These are phyloP conservation scores for Ovibos moschatus DNA, from an alignment of 2,113 vertebrate genomes.

Conservation along the genomic window DNA sequence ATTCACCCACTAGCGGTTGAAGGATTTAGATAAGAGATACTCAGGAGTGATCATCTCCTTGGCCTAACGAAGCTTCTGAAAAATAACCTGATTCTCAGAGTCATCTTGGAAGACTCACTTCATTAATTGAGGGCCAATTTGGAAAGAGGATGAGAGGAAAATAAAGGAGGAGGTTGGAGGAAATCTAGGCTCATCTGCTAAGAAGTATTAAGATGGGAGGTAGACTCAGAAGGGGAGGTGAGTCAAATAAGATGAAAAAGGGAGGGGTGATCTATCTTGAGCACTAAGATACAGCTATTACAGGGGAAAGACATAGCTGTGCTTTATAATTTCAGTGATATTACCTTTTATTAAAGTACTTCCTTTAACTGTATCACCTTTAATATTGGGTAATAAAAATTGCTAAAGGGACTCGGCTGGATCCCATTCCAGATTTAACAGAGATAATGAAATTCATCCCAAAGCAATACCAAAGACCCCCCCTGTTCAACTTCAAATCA, in stretches of 20 bases:
- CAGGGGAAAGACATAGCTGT: neutral
- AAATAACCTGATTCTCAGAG: neutral
- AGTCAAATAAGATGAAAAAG: neutral
- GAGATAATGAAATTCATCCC: constrained; percentile 35
- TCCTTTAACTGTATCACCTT: constrained; percentile 6
- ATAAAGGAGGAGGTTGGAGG: neutral
- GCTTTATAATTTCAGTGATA: neutral
- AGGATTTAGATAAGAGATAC: constrained; percentile 38
- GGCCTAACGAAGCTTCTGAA: neutral
- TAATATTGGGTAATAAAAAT: constrained; percentile 37
- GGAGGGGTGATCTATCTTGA: neutral
- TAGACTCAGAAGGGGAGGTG: neutral
- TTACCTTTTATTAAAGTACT: constrained; percentile 54
- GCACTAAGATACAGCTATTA: neutral
- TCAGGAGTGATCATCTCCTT: neutral
- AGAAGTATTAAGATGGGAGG: neutral
- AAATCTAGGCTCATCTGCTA: neutral
- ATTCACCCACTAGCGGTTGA: constrained; percentile 14
- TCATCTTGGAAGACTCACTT: neutral
- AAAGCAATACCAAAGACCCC: neutral
- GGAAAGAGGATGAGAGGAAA: neutral
- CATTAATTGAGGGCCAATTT: constrained; percentile 21
- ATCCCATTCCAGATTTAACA: constrained; percentile 29
- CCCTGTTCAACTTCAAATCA: neutral
- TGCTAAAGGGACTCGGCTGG: neutral